Conservation (phyloP, 1,140 invertebrate genomes). For the Pectinophora gossypiella region DNA sequence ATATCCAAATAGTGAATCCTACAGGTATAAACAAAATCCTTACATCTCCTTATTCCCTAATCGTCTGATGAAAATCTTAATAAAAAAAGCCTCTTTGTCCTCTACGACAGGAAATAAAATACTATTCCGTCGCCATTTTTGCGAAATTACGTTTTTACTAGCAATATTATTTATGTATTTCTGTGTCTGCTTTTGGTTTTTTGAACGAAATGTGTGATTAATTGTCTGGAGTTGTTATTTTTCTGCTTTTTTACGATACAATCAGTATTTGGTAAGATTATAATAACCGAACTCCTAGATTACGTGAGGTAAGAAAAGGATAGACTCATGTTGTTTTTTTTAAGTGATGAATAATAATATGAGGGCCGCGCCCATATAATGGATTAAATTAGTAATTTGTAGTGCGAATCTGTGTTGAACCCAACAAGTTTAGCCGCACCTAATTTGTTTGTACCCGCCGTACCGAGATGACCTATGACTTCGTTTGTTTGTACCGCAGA, state of each 20-base stretch:
- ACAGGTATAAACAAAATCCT: conserved; percentile 36
- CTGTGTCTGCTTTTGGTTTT: too few relatives aligned
- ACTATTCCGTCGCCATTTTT: conserved; percentile 18
- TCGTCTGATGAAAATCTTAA: conserved; percentile 30
- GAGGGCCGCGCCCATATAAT: too few relatives aligned
- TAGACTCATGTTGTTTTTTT: too few relatives aligned
- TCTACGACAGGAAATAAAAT: conserved; percentile 29
- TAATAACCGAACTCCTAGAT: too few relatives aligned
- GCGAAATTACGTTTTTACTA: conserved; percentile 29
- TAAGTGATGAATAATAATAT: too few relatives aligned
- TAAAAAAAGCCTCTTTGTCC: conserved; percentile 32
- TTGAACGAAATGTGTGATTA: too few relatives aligned
- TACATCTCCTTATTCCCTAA: conserved; percentile 38
- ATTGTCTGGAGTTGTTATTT: too few relatives aligned
- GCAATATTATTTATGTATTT: background rate
- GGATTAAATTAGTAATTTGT: too few relatives aligned
- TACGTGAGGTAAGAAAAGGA: too few relatives aligned
- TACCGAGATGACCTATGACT: conserved; percentile 27
- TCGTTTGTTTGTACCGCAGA: conserved; percentile 39
- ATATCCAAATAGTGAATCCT: background rate
- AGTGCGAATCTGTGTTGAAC: too few relatives aligned
- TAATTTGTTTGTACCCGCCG: conserved; percentile 1
- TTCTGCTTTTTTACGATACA: too few relatives aligned
- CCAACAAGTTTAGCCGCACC: background rate
- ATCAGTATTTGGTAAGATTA: too few relatives aligned